Base-by-base conservation (phyloP, 2,797 vertebrate species). In the Enteromius anoplus region DNA sequence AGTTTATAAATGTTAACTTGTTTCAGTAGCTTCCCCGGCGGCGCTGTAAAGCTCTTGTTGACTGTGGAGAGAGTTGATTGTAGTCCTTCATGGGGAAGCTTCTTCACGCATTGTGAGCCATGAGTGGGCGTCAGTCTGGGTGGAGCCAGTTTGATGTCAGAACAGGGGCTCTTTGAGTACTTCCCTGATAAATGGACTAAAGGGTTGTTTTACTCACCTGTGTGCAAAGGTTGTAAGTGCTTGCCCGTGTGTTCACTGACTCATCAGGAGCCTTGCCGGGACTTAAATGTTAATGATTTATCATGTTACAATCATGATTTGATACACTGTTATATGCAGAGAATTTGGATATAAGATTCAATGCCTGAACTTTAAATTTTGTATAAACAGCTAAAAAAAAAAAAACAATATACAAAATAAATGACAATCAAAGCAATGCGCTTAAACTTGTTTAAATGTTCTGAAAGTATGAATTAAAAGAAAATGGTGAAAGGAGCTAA, bases 91-190 rank as follows among this genome's bases (percentile, higher is more conserved):
- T 86, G 88, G 91, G 88, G 92, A 87, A 86, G 93, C 91, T 91
- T 88, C 90, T 91, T 93, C 93, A 92, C 92, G 91, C 88, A 60
- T n/a, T 60, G 55, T 94, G 91, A 93, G 88, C 77, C 32, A 88
- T 73, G 89, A 85, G 87, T 77, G 49, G 90, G 88, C 86, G 87
- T 88, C 86, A 75, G 87, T 88, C 88, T 51, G 84, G 81, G 87
- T 89, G 89, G 93, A 93, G 93, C 92, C 92, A 92, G 92, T 75
- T 90, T 26, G 1, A 94, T 92, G 93, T 94, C 94, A 95, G 84
- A 88, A 89, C 90, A 90, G 89, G 88, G 89, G 87, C 80, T 90
- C 93, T 91, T 91, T 90, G 90, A 88, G 84, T 88, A 70, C 90
- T 89, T 82, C 42, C 65, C 62, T 87, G 87, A 88, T 92, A 92